These are phyloP conservation scores for Tauraco hartlaubi DNA, from an alignment of 2,797 vertebrate genomes.

Conservation along the genomic window DNA sequence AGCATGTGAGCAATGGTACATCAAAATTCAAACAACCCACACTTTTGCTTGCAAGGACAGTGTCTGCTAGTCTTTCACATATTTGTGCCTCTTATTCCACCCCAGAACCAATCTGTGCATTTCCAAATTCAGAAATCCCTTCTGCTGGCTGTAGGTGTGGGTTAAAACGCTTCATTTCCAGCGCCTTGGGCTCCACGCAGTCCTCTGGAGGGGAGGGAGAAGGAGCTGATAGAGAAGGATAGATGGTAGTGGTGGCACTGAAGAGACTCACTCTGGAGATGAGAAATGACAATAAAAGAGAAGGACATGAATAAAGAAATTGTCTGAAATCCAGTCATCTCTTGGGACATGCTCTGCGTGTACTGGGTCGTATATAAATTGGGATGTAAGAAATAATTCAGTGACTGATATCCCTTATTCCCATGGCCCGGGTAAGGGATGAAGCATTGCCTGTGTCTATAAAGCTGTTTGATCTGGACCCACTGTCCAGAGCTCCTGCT, in stretches of 20 bases:
- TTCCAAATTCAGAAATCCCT: constrained; percentile 8
- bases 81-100: neutral
- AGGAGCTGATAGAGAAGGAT: neutral
- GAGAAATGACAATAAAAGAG: neutral
- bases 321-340: neutral
- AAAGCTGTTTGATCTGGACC: neutral
- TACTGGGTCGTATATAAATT: neutral
- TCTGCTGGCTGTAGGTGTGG: neutral
- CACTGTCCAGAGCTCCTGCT: neutral
- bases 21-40: constrained; percentile 22
- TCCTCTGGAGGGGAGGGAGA: neutral
- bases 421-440: neutral
- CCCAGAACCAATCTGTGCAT: neutral
- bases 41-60: neutral
- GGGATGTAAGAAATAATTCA: neutral
- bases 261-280: neutral
- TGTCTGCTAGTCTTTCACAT: neutral
- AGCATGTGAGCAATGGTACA: neutral
- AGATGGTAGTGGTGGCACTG: neutral
- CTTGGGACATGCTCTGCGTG: neutral
- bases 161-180: neutral
- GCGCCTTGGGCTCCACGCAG: neutral
- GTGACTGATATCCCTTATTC: neutral
- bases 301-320: neutral
- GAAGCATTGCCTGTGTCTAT: neutral